Evolutionary conservation across 2,797 vertebrate genomes (phyloP).

Genomic region (Gouania willdenowi): DNA sequence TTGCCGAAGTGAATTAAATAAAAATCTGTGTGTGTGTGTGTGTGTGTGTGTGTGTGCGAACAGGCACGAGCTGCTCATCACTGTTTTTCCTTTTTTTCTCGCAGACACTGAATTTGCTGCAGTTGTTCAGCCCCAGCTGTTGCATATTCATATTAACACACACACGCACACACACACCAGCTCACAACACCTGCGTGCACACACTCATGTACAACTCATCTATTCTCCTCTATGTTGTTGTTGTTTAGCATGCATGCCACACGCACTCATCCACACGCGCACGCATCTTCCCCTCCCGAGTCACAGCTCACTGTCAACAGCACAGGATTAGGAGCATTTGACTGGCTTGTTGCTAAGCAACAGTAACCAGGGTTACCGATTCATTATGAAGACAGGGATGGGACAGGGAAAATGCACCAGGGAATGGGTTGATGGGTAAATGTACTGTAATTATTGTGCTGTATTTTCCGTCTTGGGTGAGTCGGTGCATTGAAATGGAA

Average conservation of each 20-base stretch:
- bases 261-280: slow-evolving; percentile 5
- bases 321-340: slow-evolving; percentile 80
- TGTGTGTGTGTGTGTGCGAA: slow-evolving; percentile 26
- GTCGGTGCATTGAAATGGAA: slow-evolving; percentile 25
- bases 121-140: slow-evolving; percentile 19
- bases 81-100: slow-evolving; percentile 23
- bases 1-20: background rate
- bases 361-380: slow-evolving; percentile 69
- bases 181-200: slow-evolving; percentile 16
- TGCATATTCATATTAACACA: slow-evolving; percentile 18
- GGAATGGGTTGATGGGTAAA: slow-evolving; percentile 66
- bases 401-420: slow-evolving; percentile 72
- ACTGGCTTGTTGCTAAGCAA: slow-evolving; percentile 81
- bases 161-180: slow-evolving; percentile 1
- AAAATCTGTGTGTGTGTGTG: slow-evolving; percentile 5
- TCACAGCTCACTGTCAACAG: slow-evolving; percentile 81
- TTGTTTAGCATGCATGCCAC: slow-evolving; percentile 27
- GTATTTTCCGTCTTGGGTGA: slow-evolving; percentile 45
- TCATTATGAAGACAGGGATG: slow-evolving; percentile 78
- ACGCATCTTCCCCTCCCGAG: slow-evolving; percentile 48
- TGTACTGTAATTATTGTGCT: slow-evolving; percentile 60
- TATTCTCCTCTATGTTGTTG: slow-evolving; percentile 34
- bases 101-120: slow-evolving; percentile 20
- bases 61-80: slow-evolving; percentile 3
- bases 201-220: slow-evolving; percentile 28